Base-by-base conservation (phyloP, 2,113 vertebrate genomes). In the Podarcis raffonei region DNA sequence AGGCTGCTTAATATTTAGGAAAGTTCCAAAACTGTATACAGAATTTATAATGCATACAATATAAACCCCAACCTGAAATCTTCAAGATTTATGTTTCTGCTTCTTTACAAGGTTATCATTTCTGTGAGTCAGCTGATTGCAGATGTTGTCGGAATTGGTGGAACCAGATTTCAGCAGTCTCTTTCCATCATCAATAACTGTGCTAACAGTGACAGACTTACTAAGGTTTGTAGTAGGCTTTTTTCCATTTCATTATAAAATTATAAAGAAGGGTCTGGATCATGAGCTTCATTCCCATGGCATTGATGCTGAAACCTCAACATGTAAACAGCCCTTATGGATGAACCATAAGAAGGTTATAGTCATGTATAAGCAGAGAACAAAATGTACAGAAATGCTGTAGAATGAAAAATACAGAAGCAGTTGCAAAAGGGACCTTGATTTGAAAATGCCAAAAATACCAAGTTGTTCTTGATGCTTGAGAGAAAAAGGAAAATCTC, bases 171-270 rank as follows among this genome's bases (percentile, higher is more conserved):
- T 96, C 99, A 99, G 95, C 98, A 99, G 91, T 99, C 99, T 37
- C 97, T 99, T 90, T 99, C 99, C 72, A 98, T 99, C 90, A 99
- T 99, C 96, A 99, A 99, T 95, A 99, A 98, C 95, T 99, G 98
- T 95, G 99, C 99, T 96, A 99, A 99, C 94, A 99, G 97, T 7
- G 99, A 99, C 96, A 98, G 96, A 92, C 97, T 97, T 69, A 98
- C 99, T 90, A 99, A 99, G 98, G 99, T 99, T 72, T 92, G 96
- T 78, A 66, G 42, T 81, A 82, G 87, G 65, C 85, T 81, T 92
- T 92, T 91, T 87, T 25, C 11, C 32, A 1, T 91, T 32, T 27
- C 59, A 1, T 23, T 79, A 8, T 82, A 78, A 85, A 3, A 35
- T 59, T 89, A 87, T 18, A 37, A 16, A 66, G n/a, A 78, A 42